These are phyloP conservation scores for Myripristis jacobus DNA, from an alignment of 2,797 vertebrate genomes.

Conservation along the genomic window DNA sequence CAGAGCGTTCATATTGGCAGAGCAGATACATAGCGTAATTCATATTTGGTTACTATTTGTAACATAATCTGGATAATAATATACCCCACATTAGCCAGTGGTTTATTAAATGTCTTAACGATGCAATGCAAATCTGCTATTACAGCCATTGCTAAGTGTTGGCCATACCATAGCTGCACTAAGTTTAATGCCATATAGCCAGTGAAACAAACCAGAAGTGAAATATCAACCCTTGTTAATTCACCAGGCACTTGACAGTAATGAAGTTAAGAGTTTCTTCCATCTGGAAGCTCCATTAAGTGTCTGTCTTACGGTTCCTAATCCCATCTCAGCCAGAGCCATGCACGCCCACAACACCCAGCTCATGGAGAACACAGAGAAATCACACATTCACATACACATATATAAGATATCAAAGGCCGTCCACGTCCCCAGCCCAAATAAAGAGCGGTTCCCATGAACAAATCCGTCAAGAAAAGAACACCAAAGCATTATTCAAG, in stretches of 20 bases:
- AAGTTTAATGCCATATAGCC: constrained; percentile 45
- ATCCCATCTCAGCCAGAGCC: constrained; percentile 61
- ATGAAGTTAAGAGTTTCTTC: constrained; percentile 66
- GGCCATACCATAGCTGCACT: neutral
- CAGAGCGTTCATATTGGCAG: constrained; percentile 46
- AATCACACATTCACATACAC: constrained; percentile 59
- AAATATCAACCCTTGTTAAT: constrained; percentile 61
- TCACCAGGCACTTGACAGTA: constrained; percentile 68
- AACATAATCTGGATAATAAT: constrained; percentile 55
- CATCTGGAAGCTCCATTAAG: constrained; percentile 80
- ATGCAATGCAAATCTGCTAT: constrained; percentile 55
- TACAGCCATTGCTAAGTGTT: constrained; percentile 56
- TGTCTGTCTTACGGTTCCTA: constrained; percentile 61
- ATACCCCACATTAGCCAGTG: constrained; percentile 33
- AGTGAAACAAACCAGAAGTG: constrained; percentile 72
- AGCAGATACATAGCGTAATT: constrained; percentile 35
- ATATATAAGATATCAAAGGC: constrained; percentile 70
- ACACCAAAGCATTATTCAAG: constrained; percentile 46
- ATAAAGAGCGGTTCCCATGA: constrained; percentile 73
- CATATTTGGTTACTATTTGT: constrained; percentile 23
- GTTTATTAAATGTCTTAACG: constrained; percentile 57
- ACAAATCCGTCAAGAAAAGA: constrained; percentile 58
- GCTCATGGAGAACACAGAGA: constrained; percentile 49
- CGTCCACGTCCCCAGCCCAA: constrained; percentile 43
- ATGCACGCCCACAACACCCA: constrained; percentile 53